phyloP scores from a whole-genome alignment of 1,140 invertebrate species.

The Cheumatopsyche charites region DNA sequence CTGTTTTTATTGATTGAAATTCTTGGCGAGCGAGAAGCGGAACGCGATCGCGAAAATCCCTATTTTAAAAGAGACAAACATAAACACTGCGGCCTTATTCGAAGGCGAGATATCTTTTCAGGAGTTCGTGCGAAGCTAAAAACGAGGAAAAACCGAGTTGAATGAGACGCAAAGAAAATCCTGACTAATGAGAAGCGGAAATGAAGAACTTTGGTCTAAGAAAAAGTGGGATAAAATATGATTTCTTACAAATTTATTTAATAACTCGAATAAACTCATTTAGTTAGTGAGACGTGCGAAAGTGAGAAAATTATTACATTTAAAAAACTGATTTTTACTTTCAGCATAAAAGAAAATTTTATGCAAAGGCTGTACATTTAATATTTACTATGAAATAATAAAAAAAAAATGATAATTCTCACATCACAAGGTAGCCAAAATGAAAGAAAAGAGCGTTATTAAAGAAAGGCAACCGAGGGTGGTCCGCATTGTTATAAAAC shows the following conservation, averaged over 20 bases:
- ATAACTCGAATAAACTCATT: too few relatives aligned
- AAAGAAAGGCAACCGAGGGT: too few relatives aligned
- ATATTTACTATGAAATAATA: slow-evolving; percentile 16
- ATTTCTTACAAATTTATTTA: background rate
- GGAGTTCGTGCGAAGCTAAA: slow-evolving; percentile 23
- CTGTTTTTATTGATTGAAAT: too few relatives aligned
- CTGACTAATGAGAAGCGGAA: slow-evolving; percentile 29
- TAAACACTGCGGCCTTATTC: background rate
- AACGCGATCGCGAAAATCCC: slow-evolving; percentile 2
- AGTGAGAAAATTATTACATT: too few relatives aligned
- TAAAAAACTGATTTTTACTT: too few relatives aligned
- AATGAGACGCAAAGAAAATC: slow-evolving; percentile 17
- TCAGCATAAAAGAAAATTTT: too few relatives aligned
- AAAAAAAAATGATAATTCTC: background rate
- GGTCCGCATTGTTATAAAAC: too few relatives aligned
- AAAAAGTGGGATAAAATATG: background rate
- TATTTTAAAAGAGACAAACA: background rate
- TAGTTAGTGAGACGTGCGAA: too few relatives aligned
- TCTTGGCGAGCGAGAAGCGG: too few relatives aligned
- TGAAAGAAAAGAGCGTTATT: background rate
- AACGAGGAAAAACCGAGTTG: background rate
- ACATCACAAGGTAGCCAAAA: background rate
- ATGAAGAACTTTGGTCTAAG: slow-evolving; percentile 4
- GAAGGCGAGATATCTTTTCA: slow-evolving; percentile 2
- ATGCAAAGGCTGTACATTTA: too few relatives aligned